These are phyloP conservation scores for Paramuricea clavata DNA, from an alignment of 92 coral and sea anemone genomes.

Conservation along the genomic window DNA sequence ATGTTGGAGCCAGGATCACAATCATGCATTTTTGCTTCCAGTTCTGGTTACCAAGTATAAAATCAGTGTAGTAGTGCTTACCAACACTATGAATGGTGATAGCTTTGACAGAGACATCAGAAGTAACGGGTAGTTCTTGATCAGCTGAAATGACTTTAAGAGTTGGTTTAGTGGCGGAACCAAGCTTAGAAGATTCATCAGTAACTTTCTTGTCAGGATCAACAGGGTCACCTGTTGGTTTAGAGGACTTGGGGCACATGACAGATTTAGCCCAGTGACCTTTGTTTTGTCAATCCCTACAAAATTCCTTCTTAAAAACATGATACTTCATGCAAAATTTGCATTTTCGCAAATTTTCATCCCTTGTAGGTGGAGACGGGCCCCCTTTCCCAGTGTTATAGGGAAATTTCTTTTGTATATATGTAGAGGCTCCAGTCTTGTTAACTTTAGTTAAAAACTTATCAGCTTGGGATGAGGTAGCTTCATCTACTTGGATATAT, in stretches of 20 bases:
- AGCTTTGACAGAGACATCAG: slow-evolving; percentile 38
- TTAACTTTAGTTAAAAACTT: too few relatives aligned
- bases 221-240: neutral
- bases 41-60: slow-evolving; percentile 33
- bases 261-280: neutral
- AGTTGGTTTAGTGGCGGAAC: too few relatives aligned
- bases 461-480: slow-evolving; percentile 15
- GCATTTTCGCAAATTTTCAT: neutral
- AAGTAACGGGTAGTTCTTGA: neutral
- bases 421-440: too few relatives aligned
- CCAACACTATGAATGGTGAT: slow-evolving; percentile 40
- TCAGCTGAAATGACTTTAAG: slow-evolving; percentile 39
- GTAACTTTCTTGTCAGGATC: too few relatives aligned
- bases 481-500: slow-evolving; percentile 20
- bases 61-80: slow-evolving; percentile 45
- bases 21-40: slow-evolving; percentile 40
- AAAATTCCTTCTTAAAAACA: neutral
- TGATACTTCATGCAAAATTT: neutral
- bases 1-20: too few relatives aligned
- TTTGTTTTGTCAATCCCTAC: slow-evolving; percentile 3
- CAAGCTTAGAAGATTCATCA: too few relatives aligned
- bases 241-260: neutral
- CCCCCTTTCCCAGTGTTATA: neutral
- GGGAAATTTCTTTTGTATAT: neutral
- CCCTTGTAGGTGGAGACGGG: neutral